These are phyloP conservation scores for Dendrolimus punctatus DNA, from an alignment of 1,140 invertebrate species.

Conservation along the genomic window DNA sequence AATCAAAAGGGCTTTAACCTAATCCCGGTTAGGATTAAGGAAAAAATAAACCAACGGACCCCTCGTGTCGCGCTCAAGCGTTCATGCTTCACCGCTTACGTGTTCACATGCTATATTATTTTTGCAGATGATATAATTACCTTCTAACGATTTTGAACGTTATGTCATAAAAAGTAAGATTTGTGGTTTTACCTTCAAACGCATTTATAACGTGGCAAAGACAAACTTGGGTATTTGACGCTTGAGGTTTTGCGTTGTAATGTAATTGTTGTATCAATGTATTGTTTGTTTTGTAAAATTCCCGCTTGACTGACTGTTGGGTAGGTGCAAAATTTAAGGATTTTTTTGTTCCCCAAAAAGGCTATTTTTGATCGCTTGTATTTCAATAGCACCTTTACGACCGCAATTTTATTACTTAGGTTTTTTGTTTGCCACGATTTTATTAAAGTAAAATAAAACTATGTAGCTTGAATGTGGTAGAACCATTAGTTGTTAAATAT, in stretches of 20 bases:
- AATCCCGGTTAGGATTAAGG: conserved; percentile 63
- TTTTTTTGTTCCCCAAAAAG: conserved; percentile 5
- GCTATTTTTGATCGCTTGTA: not conserved
- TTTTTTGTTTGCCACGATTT: no score
- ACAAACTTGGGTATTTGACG: conserved; percentile 47
- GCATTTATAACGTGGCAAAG: conserved; percentile 6
- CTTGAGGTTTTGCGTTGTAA: conserved; percentile 57
- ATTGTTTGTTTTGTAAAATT: conserved; percentile 40
- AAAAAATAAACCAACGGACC: conserved; percentile 61
- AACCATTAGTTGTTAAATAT: no score
- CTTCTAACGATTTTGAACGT: conserved; percentile 7
- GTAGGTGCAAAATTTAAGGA: conserved; percentile 17
- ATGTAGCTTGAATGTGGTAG: no score
- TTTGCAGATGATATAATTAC: conserved; percentile 1
- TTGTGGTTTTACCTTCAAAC: not conserved
- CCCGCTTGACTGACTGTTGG: conserved; percentile 22
- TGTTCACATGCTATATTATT: conserved; percentile 15
- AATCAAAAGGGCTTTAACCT: conserved; percentile 65
- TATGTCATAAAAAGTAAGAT: conserved; percentile 6
- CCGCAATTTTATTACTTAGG: no score
- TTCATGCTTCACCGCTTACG: conserved; percentile 53
- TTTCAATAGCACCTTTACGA: no score
- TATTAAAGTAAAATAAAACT: no score
- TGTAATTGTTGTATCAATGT: conserved; percentile 56
- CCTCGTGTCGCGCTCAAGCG: conserved; percentile 56